Evolutionary conservation across 2,888 invertebrate genomes (phyloP).

Genomic region (Macrosiphum euphorbiae): DNA sequence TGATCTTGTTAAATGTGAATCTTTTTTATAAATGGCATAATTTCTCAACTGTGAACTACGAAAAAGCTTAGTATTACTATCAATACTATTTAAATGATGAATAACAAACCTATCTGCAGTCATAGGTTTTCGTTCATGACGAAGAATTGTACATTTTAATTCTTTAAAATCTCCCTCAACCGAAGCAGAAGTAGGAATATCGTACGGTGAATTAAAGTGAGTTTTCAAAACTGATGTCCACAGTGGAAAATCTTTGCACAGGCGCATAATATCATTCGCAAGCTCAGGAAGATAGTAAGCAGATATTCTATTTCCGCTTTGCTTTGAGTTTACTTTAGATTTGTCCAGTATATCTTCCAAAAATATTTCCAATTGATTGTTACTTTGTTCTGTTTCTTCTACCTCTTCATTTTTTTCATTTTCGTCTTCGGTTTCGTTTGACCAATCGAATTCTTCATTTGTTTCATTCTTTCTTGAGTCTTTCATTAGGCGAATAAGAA

Average conservation of each 20-base stretch:
- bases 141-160: not conserved
- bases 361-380: not conserved
- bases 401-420: not conserved
- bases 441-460: not conserved
- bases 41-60: not conserved
- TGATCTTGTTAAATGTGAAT: not conserved
- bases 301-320: not conserved
- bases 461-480: not conserved
- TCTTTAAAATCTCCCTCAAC: not conserved
- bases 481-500: not conserved
- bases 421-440: not conserved
- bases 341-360: not conserved
- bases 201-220: not conserved
- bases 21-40: not conserved
- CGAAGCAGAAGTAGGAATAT: not conserved
- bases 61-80: not conserved
- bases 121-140: not conserved
- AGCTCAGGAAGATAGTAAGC: slow-evolving; percentile 16
- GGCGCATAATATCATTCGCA: not conserved
- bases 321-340: not conserved
- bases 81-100: slow-evolving; percentile 1
- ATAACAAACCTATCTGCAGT: not conserved
- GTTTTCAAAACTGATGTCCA: slow-evolving; percentile 5
- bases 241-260: not conserved
- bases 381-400: not conserved